phyloP scores from a whole-genome alignment of 2,113 vertebrate genomes.

The Pseudolaguvia tuberculata region DNA sequence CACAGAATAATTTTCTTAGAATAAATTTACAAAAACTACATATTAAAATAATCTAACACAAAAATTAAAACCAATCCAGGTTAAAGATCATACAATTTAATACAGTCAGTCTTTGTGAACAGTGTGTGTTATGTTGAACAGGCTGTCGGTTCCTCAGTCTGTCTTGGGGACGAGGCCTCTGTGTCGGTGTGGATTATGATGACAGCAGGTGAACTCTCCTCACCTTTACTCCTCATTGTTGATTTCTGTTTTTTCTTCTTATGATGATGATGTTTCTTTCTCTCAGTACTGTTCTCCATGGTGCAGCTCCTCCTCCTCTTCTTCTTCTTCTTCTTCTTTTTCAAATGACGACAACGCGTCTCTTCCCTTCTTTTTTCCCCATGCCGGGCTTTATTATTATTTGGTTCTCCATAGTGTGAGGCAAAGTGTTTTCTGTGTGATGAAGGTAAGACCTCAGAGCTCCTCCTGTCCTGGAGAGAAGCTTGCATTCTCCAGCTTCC shows the following conservation, averaged over 20 bases:
- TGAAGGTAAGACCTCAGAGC: conserved; percentile 75
- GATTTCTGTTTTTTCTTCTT: conserved; percentile 85
- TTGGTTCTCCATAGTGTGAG: conserved; percentile 84
- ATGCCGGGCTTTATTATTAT: conserved; percentile 88
- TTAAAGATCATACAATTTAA: not conserved
- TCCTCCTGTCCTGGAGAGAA: conserved; percentile 58
- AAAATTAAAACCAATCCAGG: not conserved
- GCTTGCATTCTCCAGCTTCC: conserved; percentile 65
- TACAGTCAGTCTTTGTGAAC: not conserved
- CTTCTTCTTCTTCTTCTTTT: conserved; percentile 69
- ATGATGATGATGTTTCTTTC: conserved; percentile 77
- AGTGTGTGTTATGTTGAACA: not conserved
- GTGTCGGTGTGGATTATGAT: conserved; percentile 85
- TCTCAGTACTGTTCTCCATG: conserved; percentile 75
- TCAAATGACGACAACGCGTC: conserved; percentile 54
- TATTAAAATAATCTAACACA: not conserved
- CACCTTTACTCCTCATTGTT: conserved; percentile 74
- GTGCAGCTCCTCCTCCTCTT: conserved; percentile 75
- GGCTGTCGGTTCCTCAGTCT: not conserved
- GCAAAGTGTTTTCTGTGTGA: conserved; percentile 67
- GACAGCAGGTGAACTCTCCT: conserved; percentile 64
- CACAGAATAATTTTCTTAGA: conserved; percentile 1
- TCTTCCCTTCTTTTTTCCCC: conserved; percentile 69
- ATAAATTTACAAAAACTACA: too few relatives aligned
- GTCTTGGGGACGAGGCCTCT: conserved; percentile 39